Evolutionary conservation across 1,140 invertebrate species (phyloP).

Genomic region (Pseudomyrmex dendroicus): DNA sequence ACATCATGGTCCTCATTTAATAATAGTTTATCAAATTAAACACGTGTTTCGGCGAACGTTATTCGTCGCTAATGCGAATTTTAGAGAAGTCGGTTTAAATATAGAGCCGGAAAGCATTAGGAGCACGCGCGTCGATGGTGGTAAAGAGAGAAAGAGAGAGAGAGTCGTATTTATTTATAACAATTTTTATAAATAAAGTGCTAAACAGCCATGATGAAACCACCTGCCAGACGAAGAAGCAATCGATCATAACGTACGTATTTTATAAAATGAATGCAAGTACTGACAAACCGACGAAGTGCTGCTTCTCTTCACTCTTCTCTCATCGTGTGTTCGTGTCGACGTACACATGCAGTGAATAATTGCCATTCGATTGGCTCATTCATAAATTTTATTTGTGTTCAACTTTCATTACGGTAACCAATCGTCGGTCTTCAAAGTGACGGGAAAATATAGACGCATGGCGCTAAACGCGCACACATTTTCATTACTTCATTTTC

Average conservation of each 20-base stretch:
- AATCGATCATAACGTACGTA: slow-evolving; percentile 35
- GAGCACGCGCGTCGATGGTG: not conserved
- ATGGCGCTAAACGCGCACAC: slow-evolving; percentile 1
- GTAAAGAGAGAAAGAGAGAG: not conserved
- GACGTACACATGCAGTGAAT: slow-evolving; percentile 12
- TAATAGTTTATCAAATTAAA: slow-evolving; percentile 44
- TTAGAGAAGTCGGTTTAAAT: slow-evolving; percentile 46
- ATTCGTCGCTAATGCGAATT: slow-evolving; percentile 52
- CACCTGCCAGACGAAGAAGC: slow-evolving; percentile 21
- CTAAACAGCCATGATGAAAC: slow-evolving; percentile 63
- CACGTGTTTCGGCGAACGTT: slow-evolving; percentile 64
- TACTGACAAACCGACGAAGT: slow-evolving; percentile 9
- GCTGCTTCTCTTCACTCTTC: not conserved
- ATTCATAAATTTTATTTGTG: not conserved
- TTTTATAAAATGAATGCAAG: not conserved
- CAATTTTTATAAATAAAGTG: slow-evolving; percentile 69
- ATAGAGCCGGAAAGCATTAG: slow-evolving; percentile 35
- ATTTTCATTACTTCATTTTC: not conserved
- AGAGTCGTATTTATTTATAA: slow-evolving; percentile 66
- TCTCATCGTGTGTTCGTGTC: not conserved
- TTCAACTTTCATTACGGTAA: not conserved
- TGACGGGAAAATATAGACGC: not conserved
- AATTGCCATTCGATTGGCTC: slow-evolving; percentile 22
- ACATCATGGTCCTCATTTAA: slow-evolving; percentile 18
- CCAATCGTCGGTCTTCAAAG: no score